These are phyloP conservation scores for Stigmatopora argus DNA, from an alignment of 2,113 vertebrate genomes.

Conservation along the genomic window DNA sequence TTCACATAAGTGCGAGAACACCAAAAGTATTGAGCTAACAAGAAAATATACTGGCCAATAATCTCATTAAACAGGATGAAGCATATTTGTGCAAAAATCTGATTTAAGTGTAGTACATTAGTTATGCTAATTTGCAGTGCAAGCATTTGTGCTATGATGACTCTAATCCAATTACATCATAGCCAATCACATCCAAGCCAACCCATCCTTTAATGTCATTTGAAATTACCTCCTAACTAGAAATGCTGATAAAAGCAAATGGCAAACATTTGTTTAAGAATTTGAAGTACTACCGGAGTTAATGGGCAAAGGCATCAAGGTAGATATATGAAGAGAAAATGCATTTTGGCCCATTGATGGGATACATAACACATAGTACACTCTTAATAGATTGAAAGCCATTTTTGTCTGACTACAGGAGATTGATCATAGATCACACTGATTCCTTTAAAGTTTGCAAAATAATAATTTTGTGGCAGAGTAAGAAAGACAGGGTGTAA, in stretches of 20 bases:
- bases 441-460: neutral
- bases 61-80: neutral
- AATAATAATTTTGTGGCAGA: neutral
- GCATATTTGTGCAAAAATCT: slow-evolving; percentile 10
- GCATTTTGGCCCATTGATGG: slow-evolving; percentile 10
- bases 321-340: slow-evolving; percentile 16
- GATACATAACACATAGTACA: slow-evolving; percentile 21
- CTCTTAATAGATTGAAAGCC: slow-evolving; percentile 16
- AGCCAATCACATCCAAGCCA: slow-evolving; percentile 7
- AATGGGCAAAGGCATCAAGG: slow-evolving; percentile 4
- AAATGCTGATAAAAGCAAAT: slow-evolving; percentile 8
- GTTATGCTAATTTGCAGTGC: slow-evolving; percentile 15
- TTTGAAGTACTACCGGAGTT: slow-evolving; percentile 7
- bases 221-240: neutral
- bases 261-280: neutral
- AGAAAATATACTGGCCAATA: slow-evolving; percentile 7
- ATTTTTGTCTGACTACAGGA: slow-evolving; percentile 9
- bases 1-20: neutral
- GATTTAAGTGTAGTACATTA: slow-evolving; percentile 12
- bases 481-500: slow-evolving; percentile 4
- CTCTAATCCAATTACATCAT: slow-evolving; percentile 18
- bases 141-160: slow-evolving; percentile 7
- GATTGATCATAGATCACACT: neutral
- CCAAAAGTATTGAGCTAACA: neutral
- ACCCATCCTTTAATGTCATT: neutral